Evolutionary conservation across 2,888 invertebrate genomes (phyloP), one percentile per base, ranked within the genome.

Genomic region (Mellilla xanthometata): DNA sequence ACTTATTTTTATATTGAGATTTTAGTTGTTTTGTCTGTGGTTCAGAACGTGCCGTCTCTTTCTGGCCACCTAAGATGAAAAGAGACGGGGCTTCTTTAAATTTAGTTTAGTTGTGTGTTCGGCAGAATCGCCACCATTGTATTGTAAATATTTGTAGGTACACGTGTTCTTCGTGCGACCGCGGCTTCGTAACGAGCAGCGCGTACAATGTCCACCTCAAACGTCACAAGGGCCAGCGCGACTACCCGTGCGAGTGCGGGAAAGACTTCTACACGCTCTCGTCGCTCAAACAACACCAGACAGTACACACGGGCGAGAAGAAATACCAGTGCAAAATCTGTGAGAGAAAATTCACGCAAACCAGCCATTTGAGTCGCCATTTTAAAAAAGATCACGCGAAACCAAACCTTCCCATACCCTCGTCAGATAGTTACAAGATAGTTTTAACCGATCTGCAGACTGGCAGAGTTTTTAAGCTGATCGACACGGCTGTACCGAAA

Each of bases 221-320:
- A 42, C 61, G 89, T 0, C 89, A 89, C 53, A 82, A 82, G 54
- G 89, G 89, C 0, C 90, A 88, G 47, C 58, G 81, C 0, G 89
- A 89, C 65, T 81, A 89, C 52, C 72, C 62, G 23, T 89, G 89
- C 50, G 90, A 89, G 24, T 89, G 89, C 26, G 89, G 89, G 3
- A 89, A 89, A 43, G 81, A 81, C 0, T 89, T 89, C 64, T 89
- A 85, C 68, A 89, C 89, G 0, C 83, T 86, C 0, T 88, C 89
- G 0, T 81, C 84, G 0, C 49, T 89, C 1, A 89, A 89, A 60
- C 88, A 87, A 55, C 89, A 89, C 49, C 73, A 66, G 38, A 81
- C 86, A 0, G 87, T 88, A 0, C 89, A 89, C 46, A 87, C 90
- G 0, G 90, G 89, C 1, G 82, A 87, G 50, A 87, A 87, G 50